Conservation (phyloP, 2,888 invertebrate species). For the Acleris laterana region DNA sequence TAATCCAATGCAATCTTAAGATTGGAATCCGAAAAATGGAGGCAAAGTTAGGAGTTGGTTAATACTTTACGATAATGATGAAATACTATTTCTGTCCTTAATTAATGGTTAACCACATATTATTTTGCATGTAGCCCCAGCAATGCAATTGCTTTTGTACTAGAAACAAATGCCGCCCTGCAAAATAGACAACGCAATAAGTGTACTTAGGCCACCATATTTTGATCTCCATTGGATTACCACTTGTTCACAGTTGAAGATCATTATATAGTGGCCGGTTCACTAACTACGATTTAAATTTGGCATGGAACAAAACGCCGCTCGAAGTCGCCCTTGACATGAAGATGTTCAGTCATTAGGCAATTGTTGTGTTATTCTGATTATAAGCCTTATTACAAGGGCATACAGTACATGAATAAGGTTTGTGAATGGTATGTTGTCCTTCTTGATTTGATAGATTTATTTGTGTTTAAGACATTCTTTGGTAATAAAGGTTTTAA, state of each 20-base stretch:
- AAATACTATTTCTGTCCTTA: too few species aligned
- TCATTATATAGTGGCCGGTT: too few species aligned
- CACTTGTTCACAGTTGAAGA: too few species aligned
- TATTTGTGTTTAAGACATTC: background rate
- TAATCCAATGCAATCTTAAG: too few species aligned
- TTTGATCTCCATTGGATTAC: too few species aligned
- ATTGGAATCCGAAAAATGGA: too few species aligned
- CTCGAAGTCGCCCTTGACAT: conserved; percentile 27
- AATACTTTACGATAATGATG: too few species aligned
- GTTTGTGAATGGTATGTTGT: background rate
- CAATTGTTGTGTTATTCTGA: conserved; percentile 25
- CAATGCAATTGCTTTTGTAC: conserved; percentile 3
- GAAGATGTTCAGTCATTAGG: conserved; percentile 34
- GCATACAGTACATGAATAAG: conserved; percentile 2
- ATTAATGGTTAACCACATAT: background rate
- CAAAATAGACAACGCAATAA: too few species aligned
- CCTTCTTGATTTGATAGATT: conserved; percentile 1
- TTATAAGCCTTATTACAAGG: conserved; percentile 4
- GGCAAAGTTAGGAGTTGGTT: too few species aligned
- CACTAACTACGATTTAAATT: too few species aligned
- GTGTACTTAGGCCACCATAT: too few species aligned
- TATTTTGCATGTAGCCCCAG: conserved; percentile 18
- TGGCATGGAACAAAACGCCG: background rate
- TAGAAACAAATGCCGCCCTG: conserved; percentile 21
- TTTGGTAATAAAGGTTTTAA: too few species aligned